Percentiles rank a stretch among this genome's conserved stretches.
phyloP scores from a whole-genome alignment of 2,888 invertebrate genomes.

The Nomada hirtipes region DNA sequence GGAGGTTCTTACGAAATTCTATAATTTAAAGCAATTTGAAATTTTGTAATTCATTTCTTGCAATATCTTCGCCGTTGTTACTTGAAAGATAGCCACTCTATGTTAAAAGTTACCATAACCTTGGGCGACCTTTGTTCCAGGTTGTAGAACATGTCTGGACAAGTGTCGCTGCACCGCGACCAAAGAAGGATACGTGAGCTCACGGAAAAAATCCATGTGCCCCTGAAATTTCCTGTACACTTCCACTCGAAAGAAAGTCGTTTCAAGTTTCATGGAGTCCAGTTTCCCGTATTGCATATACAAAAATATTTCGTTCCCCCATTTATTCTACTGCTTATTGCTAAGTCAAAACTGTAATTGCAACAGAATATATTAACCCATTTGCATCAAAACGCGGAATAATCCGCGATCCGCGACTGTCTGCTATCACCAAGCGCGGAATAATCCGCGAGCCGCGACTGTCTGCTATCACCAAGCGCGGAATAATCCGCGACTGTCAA shows the following conservation, averaged over 20 bases:
- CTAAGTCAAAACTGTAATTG: no score
- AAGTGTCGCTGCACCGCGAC: slow-evolving; percentile 22
- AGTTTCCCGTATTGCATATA: slow-evolving; percentile 19
- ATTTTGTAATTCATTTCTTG: no score
- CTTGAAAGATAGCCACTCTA: not conserved
- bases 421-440: no score
- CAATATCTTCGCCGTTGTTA: not conserved
- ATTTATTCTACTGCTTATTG: no score
- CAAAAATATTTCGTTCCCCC: not conserved
- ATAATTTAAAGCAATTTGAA: no score
- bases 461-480: no score
- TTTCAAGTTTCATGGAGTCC: slow-evolving; percentile 22
- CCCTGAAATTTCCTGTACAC: slow-evolving; percentile 36
- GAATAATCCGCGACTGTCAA: no score
- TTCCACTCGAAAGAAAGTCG: slow-evolving; percentile 20
- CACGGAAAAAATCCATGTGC: not conserved
- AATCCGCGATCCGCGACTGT: no score
- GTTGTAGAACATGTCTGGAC: slow-evolving; percentile 30
- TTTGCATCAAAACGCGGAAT: no score
- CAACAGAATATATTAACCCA: no score
- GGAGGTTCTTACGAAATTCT: no score
- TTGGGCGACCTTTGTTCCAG: slow-evolving; percentile 30
- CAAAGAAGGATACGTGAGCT: slow-evolving; percentile 23
- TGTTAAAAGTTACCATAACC: slow-evolving; percentile 4
- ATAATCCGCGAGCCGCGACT: no score